These are phyloP conservation scores for Eremobia ochroleuca DNA, from an alignment of 2,888 invertebrate species.

Conservation along the genomic window DNA sequence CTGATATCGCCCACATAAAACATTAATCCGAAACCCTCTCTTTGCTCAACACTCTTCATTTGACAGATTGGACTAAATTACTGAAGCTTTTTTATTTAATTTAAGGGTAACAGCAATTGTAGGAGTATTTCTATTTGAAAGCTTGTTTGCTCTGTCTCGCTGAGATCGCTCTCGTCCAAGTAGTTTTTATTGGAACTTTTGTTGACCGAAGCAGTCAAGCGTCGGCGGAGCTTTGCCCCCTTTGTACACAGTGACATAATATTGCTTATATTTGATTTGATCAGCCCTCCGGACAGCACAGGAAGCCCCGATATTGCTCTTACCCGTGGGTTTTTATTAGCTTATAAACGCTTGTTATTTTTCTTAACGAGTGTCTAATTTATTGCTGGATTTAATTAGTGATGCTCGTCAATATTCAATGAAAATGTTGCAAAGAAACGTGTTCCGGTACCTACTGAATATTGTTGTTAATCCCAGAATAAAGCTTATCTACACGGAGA, in stretches of 20 bases:
- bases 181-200: slow-evolving; percentile 89
- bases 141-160: slow-evolving; percentile 81
- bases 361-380: slow-evolving; percentile 63
- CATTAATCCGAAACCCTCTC: slow-evolving; percentile 87
- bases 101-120: slow-evolving; percentile 85
- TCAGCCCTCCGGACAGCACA: slow-evolving; percentile 75
- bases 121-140: slow-evolving; percentile 78
- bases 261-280: slow-evolving; percentile 86
- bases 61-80: slow-evolving; percentile 90
- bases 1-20: slow-evolving; percentile 84
- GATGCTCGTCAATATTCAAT: slow-evolving; percentile 20
- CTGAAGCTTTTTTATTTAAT: slow-evolving; percentile 89
- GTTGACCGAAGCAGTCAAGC: slow-evolving; percentile 84
- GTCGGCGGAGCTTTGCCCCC: slow-evolving; percentile 75
- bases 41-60: slow-evolving; percentile 90
- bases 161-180: slow-evolving; percentile 82
- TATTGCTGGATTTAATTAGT: slow-evolving; percentile 56
- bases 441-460: background rate
- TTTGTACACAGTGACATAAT: slow-evolving; percentile 85
- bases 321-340: slow-evolving; percentile 69
- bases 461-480: background rate
- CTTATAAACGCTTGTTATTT: slow-evolving; percentile 69
- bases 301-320: slow-evolving; percentile 75
- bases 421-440: slow-evolving; percentile 25
- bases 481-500: background rate